Conservation (phyloP, 2,888 invertebrate genomes). For the Tetanocera ferruginea region DNA sequence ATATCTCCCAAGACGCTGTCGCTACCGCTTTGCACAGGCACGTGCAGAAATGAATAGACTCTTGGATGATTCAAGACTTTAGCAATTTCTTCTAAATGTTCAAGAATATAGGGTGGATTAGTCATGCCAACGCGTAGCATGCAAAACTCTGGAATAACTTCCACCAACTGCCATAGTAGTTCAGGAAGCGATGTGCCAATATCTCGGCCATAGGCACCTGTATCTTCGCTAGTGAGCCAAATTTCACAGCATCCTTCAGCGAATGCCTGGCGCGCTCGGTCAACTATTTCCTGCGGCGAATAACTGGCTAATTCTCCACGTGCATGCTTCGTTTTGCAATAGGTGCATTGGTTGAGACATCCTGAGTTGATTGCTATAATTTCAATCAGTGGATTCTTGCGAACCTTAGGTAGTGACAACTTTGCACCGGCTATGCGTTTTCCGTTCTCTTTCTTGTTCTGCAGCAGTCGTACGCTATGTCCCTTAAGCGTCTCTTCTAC, state of each 20-base stretch:
- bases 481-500: slow-evolving; percentile 98
- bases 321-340: slow-evolving; percentile 98
- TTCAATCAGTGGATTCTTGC: slow-evolving; percentile 96
- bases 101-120: slow-evolving; percentile 97
- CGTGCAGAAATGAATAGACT: slow-evolving; percentile 96
- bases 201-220: slow-evolving; percentile 97
- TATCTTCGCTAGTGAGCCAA: slow-evolving; percentile 98
- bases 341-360: slow-evolving; percentile 98
- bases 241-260: slow-evolving; percentile 94
- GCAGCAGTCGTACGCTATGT: slow-evolving; percentile 81
- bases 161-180: slow-evolving; percentile 87
- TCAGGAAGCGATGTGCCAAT: slow-evolving; percentile 90
- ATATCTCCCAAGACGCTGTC: slow-evolving; percentile 94
- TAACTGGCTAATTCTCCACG: slow-evolving; percentile 97
- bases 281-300: slow-evolving; percentile 88
- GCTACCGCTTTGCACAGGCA: slow-evolving; percentile 98
- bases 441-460: slow-evolving; percentile 84
- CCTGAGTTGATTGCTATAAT: slow-evolving; percentile 97
- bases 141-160: slow-evolving; percentile 75
- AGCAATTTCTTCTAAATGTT: slow-evolving; percentile 91
- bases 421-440: slow-evolving; percentile 90
- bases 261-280: slow-evolving; percentile 88
- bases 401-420: slow-evolving; percentile 90
- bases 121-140: slow-evolving; percentile 96
- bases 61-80: slow-evolving; percentile 87